Evolutionary conservation across 2,888 invertebrate species (phyloP), one percentile per base, ranked within the genome.

Genomic region (Oxystoma pomonae): DNA sequence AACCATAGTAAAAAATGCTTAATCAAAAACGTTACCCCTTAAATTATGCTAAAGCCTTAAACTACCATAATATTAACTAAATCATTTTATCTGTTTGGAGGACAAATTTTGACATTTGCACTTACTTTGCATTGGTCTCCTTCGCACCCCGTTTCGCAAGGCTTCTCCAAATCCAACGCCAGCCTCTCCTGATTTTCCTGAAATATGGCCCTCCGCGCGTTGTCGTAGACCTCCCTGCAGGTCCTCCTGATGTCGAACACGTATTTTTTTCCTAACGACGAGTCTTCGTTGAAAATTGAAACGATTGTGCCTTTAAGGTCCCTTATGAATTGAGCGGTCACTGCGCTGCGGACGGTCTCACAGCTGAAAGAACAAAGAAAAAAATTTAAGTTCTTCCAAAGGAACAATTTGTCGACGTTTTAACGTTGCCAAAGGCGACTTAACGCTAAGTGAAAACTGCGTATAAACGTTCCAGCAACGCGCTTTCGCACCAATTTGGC

Each of bases 221-320:
- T 89, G 82, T 95, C 95, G 80, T 94, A 92, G 59, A 94, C 93
- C 81, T 95, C 94, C 69, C 93, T 86, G 72, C 92, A 92, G 52
- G 95, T 95, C 73, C 92, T 87, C 60, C 90, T 86, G 71, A 95
- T 94, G 81, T 95, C 94, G 81, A 95, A 95, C 69, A 94, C 92
- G 81, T 94, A 95, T 67, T 93, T 92, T 70, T 93, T 92, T 7
- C 94, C 94, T 58, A 92, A 80, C 7, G 91, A 90, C 55, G 92
- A 90, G 73, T 91, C 90, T 80, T 94, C 94, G 82, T 93, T 93
- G 83, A 95, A 94, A 78, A 95, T 90, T 2, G 94, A 94, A 63
- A 91, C 92, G 73, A 95, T 91, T 55, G 93, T 94, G 64, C 94
- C 94, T 85, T 92, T 94, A 68, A 95, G 83, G 81, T 94, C 94